These are phyloP conservation scores for Mactra quadrangularis DNA, from an alignment of 1,140 invertebrate genomes.

Conservation along the genomic window DNA sequence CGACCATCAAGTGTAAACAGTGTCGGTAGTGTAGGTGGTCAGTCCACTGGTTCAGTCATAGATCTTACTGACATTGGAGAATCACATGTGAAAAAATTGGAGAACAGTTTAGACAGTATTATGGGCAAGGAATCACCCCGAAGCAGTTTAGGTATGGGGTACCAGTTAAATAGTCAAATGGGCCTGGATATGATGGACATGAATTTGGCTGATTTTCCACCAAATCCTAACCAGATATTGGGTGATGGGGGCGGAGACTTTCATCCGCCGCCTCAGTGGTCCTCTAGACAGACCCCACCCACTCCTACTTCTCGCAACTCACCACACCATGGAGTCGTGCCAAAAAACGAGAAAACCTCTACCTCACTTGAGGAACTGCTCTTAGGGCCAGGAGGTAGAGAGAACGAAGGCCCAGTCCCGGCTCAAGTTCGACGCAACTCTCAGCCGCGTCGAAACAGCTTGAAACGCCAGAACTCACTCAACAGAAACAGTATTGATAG, in stretches of 20 bases:
- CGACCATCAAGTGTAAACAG: slow-evolving; percentile 67
- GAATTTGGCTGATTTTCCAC: slow-evolving; percentile 55
- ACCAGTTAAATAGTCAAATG: slow-evolving; percentile 50
- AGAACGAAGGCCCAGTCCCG: slow-evolving; percentile 66
- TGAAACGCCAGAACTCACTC: slow-evolving; percentile 52
- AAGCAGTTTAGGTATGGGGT: slow-evolving; percentile 19
- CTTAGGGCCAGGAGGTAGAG: slow-evolving; percentile 77
- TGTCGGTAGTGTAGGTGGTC: slow-evolving; percentile 63
- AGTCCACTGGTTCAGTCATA: slow-evolving; percentile 66
- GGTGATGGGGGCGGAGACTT: slow-evolving; percentile 28
- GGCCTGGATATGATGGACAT: slow-evolving; percentile 30
- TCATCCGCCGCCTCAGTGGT: slow-evolving; percentile 47
- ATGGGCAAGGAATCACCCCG: slow-evolving; percentile 70
- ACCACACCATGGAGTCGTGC: slow-evolving; percentile 64
- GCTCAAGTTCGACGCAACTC: slow-evolving; percentile 52
- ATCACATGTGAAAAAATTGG: slow-evolving; percentile 78
- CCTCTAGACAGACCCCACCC: slow-evolving; percentile 54
- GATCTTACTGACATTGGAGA: slow-evolving; percentile 76
- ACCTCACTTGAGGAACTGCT: slow-evolving; percentile 80
- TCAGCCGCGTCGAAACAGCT: slow-evolving; percentile 61
- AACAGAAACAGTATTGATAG: slow-evolving; percentile 63
- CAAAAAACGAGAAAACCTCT: slow-evolving; percentile 82
- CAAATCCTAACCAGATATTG: slow-evolving; percentile 33
- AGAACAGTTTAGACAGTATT: slow-evolving; percentile 78
- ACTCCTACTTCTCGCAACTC: slow-evolving; percentile 38